A percentile compares a stretch with the other conserved stretches of the same genome.
phyloP scores from a whole-genome alignment of 2,888 invertebrate genomes.

The Ecliptopera silaceata region DNA sequence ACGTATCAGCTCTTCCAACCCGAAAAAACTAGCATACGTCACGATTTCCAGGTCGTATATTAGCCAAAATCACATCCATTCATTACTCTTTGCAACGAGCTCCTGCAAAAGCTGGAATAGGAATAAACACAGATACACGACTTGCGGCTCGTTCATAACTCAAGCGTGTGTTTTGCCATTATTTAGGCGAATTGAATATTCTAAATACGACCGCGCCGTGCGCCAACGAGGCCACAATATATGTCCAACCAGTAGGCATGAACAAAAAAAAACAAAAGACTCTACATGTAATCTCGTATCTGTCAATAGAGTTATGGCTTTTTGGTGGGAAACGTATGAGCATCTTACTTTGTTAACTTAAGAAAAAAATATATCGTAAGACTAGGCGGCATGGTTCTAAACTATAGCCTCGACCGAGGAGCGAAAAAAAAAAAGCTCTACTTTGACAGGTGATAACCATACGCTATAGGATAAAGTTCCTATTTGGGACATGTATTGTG shows the following conservation, averaged over 20 bases:
- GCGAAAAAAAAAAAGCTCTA: too few relatives aligned
- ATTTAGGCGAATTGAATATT: conserved; percentile 59
- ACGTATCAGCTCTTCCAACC: background rate
- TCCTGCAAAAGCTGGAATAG: conserved; percentile 13
- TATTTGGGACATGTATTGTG: too few relatives aligned
- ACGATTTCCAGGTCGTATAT: conserved; percentile 11
- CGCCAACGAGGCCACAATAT: conserved; percentile 17
- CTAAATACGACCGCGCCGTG: conserved; percentile 40
- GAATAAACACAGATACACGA: conserved; percentile 16
- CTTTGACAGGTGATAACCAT: too few relatives aligned
- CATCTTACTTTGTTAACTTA: too few relatives aligned
- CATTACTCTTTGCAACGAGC: conserved; percentile 16
- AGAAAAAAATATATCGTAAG: too few relatives aligned
- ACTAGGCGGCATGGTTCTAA: too few relatives aligned
- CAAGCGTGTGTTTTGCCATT: conserved; percentile 49
- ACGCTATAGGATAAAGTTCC: too few relatives aligned
- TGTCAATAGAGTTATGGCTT: too few relatives aligned
- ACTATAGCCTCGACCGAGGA: too few relatives aligned
- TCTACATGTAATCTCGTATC: too few relatives aligned
- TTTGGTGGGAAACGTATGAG: too few relatives aligned
- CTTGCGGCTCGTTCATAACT: conserved; percentile 42
- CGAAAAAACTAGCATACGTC: conserved; percentile 6
- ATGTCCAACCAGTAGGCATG: background rate
- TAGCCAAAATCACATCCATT: conserved; percentile 15
- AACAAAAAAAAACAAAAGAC: too few relatives aligned